These are phyloP conservation scores for Apotomis capreana DNA, from an alignment of 2,888 invertebrate species.

Conservation along the genomic window DNA sequence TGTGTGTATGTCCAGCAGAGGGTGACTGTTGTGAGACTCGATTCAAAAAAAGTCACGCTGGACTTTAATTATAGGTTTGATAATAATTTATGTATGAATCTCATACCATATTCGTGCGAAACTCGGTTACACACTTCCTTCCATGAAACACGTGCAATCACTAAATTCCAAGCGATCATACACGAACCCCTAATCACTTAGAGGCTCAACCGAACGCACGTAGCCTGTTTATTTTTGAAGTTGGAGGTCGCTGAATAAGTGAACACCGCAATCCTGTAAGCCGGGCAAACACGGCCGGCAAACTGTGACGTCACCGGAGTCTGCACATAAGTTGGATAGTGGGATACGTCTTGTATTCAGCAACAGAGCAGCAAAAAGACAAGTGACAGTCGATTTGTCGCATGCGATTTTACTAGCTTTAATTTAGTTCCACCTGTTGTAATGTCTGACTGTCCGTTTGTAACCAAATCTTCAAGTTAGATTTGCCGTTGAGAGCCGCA, in stretches of 20 bases:
- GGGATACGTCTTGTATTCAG: neutral
- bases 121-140: no score
- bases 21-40: no score
- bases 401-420: no score
- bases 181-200: conserved; percentile 31
- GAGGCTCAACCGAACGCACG: conserved; percentile 40
- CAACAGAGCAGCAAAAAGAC: no score
- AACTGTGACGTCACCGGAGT: conserved; percentile 41
- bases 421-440: no score
- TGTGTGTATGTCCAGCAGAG: no score
- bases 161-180: conserved; percentile 22
- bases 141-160: conserved; percentile 19
- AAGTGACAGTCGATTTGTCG: neutral
- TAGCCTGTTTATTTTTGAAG: conserved; percentile 44
- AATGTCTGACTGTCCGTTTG: no score
- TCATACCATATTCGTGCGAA: no score
- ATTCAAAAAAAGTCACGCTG: no score
- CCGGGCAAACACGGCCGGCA: conserved; percentile 54
- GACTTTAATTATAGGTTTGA: no score
- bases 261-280: conserved; percentile 65
- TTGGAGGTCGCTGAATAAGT: conserved; percentile 63
- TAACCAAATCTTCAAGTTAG: no score
- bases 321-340: conserved; percentile 17
- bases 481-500: conserved; percentile 54
- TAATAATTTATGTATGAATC: no score